Evolutionary conservation across 2,888 invertebrate genomes (phyloP).

Genomic region (Entomobrya multifasciata): DNA sequence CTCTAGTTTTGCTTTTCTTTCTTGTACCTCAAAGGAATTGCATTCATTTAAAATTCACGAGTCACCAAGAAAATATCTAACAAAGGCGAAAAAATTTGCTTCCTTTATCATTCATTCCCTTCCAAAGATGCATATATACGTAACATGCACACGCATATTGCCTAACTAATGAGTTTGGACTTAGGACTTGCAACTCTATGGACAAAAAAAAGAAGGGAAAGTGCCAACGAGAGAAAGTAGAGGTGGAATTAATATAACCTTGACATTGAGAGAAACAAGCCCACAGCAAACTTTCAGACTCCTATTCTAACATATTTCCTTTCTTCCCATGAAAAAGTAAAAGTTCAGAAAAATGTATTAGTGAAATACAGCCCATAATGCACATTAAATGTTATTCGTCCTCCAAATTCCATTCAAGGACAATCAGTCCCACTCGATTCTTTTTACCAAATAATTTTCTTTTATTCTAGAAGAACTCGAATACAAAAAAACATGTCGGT

Average conservation of each 20-base stretch:
- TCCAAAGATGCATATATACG: too few relatives aligned
- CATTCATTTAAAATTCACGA: slow-evolving; percentile 68
- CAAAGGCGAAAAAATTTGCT: slow-evolving; percentile 20
- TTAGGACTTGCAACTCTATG: neutral
- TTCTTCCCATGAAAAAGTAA: too few relatives aligned
- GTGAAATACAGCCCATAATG: too few relatives aligned
- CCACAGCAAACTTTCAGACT: neutral
- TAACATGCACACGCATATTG: neutral
- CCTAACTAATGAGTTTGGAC: slow-evolving; percentile 44
- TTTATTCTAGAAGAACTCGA: neutral
- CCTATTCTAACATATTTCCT: too few relatives aligned
- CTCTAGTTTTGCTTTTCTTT: slow-evolving; percentile 14
- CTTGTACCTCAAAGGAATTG: slow-evolving; percentile 57
- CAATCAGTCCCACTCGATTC: slow-evolving; percentile 24
- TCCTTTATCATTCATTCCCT: too few relatives aligned
- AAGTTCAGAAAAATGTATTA: too few relatives aligned
- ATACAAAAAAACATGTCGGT: slow-evolving; percentile 2
- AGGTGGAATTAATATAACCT: slow-evolving; percentile 31
- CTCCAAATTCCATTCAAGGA: slow-evolving; percentile 48
- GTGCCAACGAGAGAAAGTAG: slow-evolving; percentile 25
- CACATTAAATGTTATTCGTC: neutral
- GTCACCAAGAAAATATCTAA: slow-evolving; percentile 15
- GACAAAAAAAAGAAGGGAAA: slow-evolving; percentile 5
- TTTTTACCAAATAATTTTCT: neutral
- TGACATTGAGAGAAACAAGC: slow-evolving; percentile 61